Base-by-base conservation (phyloP, 2,113 vertebrate species). In the Emydura subglobosa region DNA sequence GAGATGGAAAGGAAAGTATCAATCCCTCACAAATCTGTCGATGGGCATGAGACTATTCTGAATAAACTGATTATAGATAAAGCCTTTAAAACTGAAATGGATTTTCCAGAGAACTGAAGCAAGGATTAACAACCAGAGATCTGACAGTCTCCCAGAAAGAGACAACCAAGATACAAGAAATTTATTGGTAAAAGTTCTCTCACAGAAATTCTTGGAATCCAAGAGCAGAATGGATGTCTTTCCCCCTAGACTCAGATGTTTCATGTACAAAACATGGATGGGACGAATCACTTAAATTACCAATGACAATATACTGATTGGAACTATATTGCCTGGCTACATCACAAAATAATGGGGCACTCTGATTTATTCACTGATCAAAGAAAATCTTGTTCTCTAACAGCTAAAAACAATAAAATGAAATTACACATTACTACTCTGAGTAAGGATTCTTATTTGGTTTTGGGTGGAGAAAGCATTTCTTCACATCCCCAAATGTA, bases 91-190 rank as follows among this genome's bases (percentile, higher is more conserved):
- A 86, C 61, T 89, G 93, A 94, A 96, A 96, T 61, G 96, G 88
- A 97, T 97, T 97, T 97, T 97, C 86, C 92, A 85, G 78, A 88
- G 98, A 98, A 97, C 87, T 81, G 95, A 97, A 94, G 92, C 95
- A 92, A 96, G 94, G 96, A 98, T 97, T 97, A 93, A 93, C 82
- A 88, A 87, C 79, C 84, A 94, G 82, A 82, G 85, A 93, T 97
- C 97, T 97, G 96, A 97, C 90, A 96, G n/a, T 92, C 82, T 88
- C 88, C 88, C 88, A 94, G 92, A 93, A 88, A 93, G 68, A 96
- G 82, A 19, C 89, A 88, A 65, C 31, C 47, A 10, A 97, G 92
- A 94, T 96, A 92, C 96, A 92, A 94, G 44, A 31, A 92, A 90
- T 89, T 92, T 94, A 80, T 87, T 89, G 47, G 47, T 47, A 47